A percentile compares a stretch with the other conserved stretches of the same genome.
These are phyloP conservation scores for Callimorpha dominula DNA, from an alignment of 2,888 invertebrate species.

Conservation along the genomic window DNA sequence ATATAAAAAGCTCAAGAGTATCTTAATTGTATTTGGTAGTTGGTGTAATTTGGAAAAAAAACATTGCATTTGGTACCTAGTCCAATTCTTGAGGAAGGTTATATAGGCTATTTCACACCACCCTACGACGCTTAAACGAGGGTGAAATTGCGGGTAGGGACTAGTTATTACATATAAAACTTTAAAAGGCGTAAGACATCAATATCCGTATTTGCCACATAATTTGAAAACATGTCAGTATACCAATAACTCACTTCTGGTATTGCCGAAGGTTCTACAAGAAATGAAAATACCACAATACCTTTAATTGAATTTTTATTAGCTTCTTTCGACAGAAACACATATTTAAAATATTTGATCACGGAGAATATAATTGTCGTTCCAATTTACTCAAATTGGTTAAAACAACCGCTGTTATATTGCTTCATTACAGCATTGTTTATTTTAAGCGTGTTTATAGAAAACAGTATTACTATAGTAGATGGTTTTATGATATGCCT, in stretches of 20 bases:
- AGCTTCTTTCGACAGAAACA: not conserved
- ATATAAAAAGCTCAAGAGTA: no score
- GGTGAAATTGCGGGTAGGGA: no score
- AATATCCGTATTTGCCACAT: not conserved
- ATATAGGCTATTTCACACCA: no score
- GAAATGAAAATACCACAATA: constrained; percentile 4
- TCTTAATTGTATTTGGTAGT: no score
- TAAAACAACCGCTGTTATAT: not conserved
- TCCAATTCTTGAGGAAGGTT: no score
- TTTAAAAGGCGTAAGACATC: not conserved
- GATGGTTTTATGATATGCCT: no score
- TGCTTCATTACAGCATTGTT: not conserved
- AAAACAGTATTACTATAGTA: not conserved
- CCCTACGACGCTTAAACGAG: no score
- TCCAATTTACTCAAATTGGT: constrained; percentile 4
- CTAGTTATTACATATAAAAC: no score
- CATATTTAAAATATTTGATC: not conserved
- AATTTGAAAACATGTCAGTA: not conserved
- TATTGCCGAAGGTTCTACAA: not conserved
- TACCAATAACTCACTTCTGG: not conserved
- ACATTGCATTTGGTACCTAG: no score
- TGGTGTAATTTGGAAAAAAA: no score
- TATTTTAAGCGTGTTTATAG: not conserved
- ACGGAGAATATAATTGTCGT: constrained; percentile 5
- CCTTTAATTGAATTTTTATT: constrained; percentile 7